Evolutionary conservation across 2,797 vertebrate species (phyloP), one percentile per base, ranked within the genome.

Genomic region (Poeciliopsis turneri): DNA sequence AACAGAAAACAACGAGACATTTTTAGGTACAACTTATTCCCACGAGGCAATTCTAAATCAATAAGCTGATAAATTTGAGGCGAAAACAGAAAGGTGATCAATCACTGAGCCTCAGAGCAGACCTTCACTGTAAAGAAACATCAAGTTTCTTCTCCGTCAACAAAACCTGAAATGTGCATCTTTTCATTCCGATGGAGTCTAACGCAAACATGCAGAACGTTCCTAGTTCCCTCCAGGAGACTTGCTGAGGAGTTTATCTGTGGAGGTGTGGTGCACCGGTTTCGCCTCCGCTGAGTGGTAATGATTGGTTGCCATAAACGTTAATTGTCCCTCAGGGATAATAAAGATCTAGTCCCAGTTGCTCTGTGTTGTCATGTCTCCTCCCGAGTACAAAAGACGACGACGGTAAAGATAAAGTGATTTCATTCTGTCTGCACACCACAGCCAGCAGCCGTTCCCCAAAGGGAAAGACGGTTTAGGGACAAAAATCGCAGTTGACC

Each of bases 341-440:
- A 90, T 90, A 88, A 88, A 90, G 89, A 89, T 90, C 89, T 88
- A 92, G 76, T 80, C 75, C 39, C 41, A 53, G 59, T 82, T 90
- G 88, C 84, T 89, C 64, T 39, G 53, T 66, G 69, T 79, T 79
- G 85, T 91, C 81, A 84, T 39, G 77, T 81, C 86, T 83, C 84
- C 75, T 76, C 86, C 84, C 82, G 82, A 76, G 78, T 76, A 90
- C 82, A 84, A 74, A 74, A 83, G 86, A 69, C 55, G 45, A 89
- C 86, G 72, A 73, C 74, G 77, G 69, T 53, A 69, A 83, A 72
- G 78, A 57, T 83, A 78, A 87, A 89, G 77, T 76, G 82, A 75
- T 68, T 79, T 68, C 70, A 87, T 66, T 66, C 75, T 77, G 78
- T 73, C 64, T 84, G 68, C 75, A 77, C 78, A 79, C 76, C 78